Base-by-base conservation (phyloP, 2,888 invertebrate species). In the Heteromyza rotundicornis region DNA sequence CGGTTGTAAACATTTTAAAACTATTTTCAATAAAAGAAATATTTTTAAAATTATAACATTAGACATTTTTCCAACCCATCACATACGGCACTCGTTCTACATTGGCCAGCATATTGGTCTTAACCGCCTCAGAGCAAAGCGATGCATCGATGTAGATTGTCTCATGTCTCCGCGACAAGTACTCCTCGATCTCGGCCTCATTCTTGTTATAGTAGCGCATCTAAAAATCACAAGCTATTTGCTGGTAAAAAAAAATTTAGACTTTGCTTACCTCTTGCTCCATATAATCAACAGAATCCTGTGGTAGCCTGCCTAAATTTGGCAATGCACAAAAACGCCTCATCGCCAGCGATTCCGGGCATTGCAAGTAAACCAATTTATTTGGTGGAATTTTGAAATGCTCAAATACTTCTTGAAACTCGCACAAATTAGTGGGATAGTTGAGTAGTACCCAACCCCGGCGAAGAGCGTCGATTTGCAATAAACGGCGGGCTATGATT, bases 401-500 rank as follows among this genome's bases (percentile, higher is more conserved):
- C 36, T 81, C 75, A 27, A 89, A 86, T 1, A 88, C 70, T 56
- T 84, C 78, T 63, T 84, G 80, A 40, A 89, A 86, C 69, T 89
- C 89, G 5, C 82, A 79, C 0, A 82, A 75, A 14, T 84, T 85
- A 54, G 84, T 85, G 0, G 88, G 87, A 75, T 84, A 88, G 17
- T 86, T 86, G 14, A 86, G 85, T 50, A 89, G 68, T 12, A 89
- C 84, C 88, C 88, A 89, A 3, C 89, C 89, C n/a, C 80, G 81
- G 16, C 76, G 76, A 14, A 87, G 66, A 64, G 87, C 86, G 66
- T 88, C 87, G 2, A 81, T 78, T 64, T 76, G 64, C 12, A 80
- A 68, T 23, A 82, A 56, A 36, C 82, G 72, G n/a, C 71, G 64
- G 20, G 75, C 68, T 32, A 82, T 65, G 0, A 80, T 65, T 16